phyloP scores from a whole-genome alignment of 1,140 invertebrate species.

The Phymastichus coffea region DNA sequence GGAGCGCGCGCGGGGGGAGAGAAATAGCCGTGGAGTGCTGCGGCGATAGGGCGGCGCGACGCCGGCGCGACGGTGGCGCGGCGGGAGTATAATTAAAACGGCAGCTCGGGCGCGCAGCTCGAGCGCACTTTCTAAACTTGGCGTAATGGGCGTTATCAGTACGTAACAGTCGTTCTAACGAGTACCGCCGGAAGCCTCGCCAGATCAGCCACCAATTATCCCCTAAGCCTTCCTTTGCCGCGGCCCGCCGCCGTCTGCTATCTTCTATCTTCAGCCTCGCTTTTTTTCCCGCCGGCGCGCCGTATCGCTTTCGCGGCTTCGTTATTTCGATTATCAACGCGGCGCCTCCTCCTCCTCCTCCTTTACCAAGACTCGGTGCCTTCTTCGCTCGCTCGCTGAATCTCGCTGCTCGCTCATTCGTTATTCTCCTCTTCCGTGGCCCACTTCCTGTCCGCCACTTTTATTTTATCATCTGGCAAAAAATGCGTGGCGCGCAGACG shows the following conservation, averaged over 20 bases:
- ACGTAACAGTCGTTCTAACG: conserved; percentile 43
- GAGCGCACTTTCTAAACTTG: conserved; percentile 43
- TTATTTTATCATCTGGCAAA: no score
- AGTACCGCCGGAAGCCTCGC: conserved; percentile 32
- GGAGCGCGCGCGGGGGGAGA: background rate
- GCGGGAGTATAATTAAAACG: conserved; percentile 47
- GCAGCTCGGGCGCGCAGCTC: conserved; percentile 42
- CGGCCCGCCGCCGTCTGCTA: background rate
- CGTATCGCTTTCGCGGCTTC: background rate
- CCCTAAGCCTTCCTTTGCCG: conserved; percentile 14
- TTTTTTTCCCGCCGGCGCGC: background rate
- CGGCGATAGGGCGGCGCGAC: background rate
- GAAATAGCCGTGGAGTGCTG: background rate
- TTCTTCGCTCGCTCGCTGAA: no score
- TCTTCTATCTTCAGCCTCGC: background rate
- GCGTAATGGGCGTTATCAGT: conserved; percentile 44
- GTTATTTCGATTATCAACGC: no score
- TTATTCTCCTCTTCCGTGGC: no score
- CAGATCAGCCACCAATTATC: conserved; percentile 27
- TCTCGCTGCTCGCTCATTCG: no score
- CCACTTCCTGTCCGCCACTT: no score
- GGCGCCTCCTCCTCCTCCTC: no score
- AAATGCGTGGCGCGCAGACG: no score
- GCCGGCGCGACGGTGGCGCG: no score
- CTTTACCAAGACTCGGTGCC: no score